Base-by-base conservation (phyloP, 2,888 invertebrate species). In the Acheta domesticus region DNA sequence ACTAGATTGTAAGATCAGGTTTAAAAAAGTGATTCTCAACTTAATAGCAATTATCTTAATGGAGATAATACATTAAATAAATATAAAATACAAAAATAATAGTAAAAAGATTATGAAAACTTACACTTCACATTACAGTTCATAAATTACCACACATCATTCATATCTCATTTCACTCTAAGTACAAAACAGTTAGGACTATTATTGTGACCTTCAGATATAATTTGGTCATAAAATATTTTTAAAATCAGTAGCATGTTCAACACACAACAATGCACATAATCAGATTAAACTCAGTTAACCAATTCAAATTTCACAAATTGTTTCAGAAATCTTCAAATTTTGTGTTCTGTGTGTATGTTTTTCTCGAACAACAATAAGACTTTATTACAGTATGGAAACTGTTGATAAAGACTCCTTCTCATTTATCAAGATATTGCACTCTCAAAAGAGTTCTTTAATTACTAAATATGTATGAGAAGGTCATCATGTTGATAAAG, bases 131-230 rank as follows among this genome's bases (percentile, higher is more conserved):
- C 16, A 23, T 23, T 21, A 23, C 16, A 79, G 48, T 76, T 50
- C 62, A 78, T 73, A 74, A 79, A 81, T 74, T 75, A 73, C 50
- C 74, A 74, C 79, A 79, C 49, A 76, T 77, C 81, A 80, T 78
- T 80, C 76, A 77, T 76, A 76, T 75, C 48, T 48, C 80, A 36
- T 49, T 75, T 75, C 77, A 79, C 76, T 79, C 77, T 81, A 81
- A 81, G 80, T 81, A 81, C 80, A 81, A 80, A 81, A 81, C 74
- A 75, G 23, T 75, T 75, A 21, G 12, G n/a, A 21, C n/a, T 21
- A 74, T 19, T 75, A 75, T 21, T 75, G n/a, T 21, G 16, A 75
- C 36, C 21, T 75, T 75, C 75, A 75, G 36, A 23, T 75, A 75
- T 23, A 75, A 16, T 75, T 75, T 75, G 75, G 75, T 36, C 21